These are phyloP conservation scores for Silvanus unidentatus DNA, from an alignment of 2,888 invertebrate genomes.

Conservation along the genomic window DNA sequence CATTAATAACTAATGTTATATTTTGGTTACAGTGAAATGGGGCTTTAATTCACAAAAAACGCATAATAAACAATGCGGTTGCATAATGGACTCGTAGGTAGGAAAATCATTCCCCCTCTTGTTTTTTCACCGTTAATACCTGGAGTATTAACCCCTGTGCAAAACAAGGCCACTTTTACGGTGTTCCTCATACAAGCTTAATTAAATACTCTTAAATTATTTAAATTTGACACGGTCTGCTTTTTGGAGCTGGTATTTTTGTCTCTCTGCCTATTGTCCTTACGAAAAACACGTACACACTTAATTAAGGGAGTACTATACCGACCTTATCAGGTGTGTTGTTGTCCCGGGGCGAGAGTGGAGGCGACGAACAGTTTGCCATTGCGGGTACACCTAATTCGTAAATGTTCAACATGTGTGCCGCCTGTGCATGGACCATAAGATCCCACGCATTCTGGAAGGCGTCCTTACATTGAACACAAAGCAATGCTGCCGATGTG, in stretches of 20 bases:
- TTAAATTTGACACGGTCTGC: too few relatives aligned
- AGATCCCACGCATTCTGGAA: conserved; percentile 63
- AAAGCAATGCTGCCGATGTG: conserved; percentile 51
- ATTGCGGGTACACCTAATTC: conserved; percentile 50
- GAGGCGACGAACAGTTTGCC: conserved; percentile 40
- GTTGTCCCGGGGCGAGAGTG: conserved; percentile 40
- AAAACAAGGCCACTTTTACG: too few relatives aligned
- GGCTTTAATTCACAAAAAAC: conserved; percentile 5
- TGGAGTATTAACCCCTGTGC: too few relatives aligned
- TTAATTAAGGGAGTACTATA: not conserved
- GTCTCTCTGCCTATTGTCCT: too few relatives aligned
- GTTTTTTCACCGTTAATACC: too few relatives aligned
- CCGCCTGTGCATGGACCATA: conserved; percentile 63
- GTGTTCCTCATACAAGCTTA: too few relatives aligned
- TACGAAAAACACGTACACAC: too few relatives aligned
- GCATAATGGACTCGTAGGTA: too few relatives aligned
- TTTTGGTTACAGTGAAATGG: conserved; percentile 1
- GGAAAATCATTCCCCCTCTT: too few relatives aligned
- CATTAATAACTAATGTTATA: not conserved
- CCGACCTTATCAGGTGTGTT: conserved; percentile 41
- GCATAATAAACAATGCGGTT: too few relatives aligned
- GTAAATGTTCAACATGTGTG: conserved; percentile 64
- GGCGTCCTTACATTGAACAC: conserved; percentile 62
- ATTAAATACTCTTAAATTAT: too few relatives aligned
- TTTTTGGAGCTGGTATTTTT: too few relatives aligned